These are phyloP conservation scores for Arvicanthis niloticus DNA, from an alignment of 2,113 vertebrate genomes.

Conservation along the genomic window DNA sequence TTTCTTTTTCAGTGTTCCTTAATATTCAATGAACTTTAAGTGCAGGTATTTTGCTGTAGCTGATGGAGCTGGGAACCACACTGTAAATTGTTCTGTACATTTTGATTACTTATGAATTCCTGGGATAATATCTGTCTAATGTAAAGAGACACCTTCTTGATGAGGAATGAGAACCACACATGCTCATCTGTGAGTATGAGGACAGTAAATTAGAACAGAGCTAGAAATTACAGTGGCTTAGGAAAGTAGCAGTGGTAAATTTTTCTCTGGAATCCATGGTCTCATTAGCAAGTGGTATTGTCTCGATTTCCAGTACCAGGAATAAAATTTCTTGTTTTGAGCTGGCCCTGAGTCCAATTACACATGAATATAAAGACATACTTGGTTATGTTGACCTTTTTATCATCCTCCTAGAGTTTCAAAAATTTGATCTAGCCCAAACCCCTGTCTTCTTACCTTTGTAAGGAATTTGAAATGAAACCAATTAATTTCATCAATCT, in stretches of 20 bases:
- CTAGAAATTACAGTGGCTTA: neutral
- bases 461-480: neutral
- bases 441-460: conserved; percentile 82
- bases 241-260: neutral
- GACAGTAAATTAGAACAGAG: neutral
- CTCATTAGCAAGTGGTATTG: neutral
- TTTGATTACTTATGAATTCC: neutral
- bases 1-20: neutral
- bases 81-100: neutral
- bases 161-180: neutral
- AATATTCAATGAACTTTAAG: neutral
- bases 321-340: neutral
- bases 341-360: neutral
- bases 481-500: neutral
- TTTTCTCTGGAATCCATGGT: neutral
- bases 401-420: neutral
- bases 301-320: neutral
- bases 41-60: neutral
- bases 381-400: neutral
- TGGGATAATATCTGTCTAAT: neutral
- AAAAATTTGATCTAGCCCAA: neutral
- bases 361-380: neutral
- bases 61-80: neutral
- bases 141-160: neutral
- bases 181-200: neutral